Base-by-base conservation (phyloP, 2,888 invertebrate species). In the Melikaiella ostensackeni region DNA sequence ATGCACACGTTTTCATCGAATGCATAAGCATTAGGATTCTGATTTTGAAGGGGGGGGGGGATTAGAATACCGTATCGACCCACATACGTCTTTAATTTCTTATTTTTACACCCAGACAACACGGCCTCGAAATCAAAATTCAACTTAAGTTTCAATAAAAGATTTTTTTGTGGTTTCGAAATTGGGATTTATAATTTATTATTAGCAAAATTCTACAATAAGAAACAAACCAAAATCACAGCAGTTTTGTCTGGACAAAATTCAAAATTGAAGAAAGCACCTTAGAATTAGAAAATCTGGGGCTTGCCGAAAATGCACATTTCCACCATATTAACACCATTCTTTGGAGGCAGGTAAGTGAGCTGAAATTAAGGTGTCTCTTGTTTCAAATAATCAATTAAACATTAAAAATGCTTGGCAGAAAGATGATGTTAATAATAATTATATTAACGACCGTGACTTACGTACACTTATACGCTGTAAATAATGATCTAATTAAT, bases 401-500 rank as follows among this genome's bases (percentile, higher is more conserved):
- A 70, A 33, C 27, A 16, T 27, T 66, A 9, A 46, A 38, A 66
- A 66, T 24, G 66, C 66, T 66, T 66, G 66, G 66, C 46, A 66
- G 46, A 66, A 8, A 42, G 46, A 24, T 66, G 55, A 21, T 24
- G 42, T 42, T 42, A 42, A 42, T 16, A 42, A 16, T 42, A n/a
- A 46, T 62, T 59, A 33, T 13, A 61, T 61, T 74, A 30, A 42
- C 55, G 38, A 73, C 78, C 77, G 78, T 77, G 75, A 81, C 77
- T 76, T 62, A 63, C 35, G 61, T 63, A 63, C 42, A 42, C 42
- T 16, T 11, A 42, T 42, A 42, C 42, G 38, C 62, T 27, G 74
- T 80, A 75, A 79, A 81, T 80, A 80, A 83, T 77, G 59, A 42
- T 80, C 66, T 74, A 76, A 77, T 80, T 79, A 80, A 77, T 79